phyloP scores from a whole-genome alignment of 2,113 vertebrate genomes.

The Protobothrops mucrosquamatus region DNA sequence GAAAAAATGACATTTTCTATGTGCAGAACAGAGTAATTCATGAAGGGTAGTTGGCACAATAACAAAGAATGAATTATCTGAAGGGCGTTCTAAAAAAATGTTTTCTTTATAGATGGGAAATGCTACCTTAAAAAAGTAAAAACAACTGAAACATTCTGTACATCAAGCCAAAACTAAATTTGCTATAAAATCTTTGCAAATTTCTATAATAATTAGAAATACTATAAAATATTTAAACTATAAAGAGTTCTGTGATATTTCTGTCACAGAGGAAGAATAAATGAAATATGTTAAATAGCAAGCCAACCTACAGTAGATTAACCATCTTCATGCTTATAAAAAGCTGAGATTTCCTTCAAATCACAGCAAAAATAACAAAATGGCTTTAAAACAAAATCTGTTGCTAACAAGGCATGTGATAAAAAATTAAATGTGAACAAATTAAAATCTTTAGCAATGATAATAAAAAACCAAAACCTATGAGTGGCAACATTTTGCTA shows the following conservation, averaged over 20 bases:
- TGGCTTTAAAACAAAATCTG: background rate
- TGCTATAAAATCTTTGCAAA: background rate
- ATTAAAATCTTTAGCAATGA: background rate
- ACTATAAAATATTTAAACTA: background rate
- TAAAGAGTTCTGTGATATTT: background rate
- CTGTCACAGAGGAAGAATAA: background rate
- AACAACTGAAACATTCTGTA: background rate
- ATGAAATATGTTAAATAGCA: background rate
- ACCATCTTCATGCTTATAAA: background rate
- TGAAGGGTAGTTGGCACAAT: background rate
- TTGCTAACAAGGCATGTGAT: background rate
- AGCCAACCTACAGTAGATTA: background rate
- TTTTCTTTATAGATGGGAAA: background rate
- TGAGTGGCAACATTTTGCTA: background rate
- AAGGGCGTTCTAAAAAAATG: background rate
- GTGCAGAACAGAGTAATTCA: background rate
- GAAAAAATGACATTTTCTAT: background rate
- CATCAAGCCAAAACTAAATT: background rate
- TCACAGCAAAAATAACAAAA: background rate
- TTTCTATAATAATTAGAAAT: background rate
- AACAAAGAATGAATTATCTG: background rate
- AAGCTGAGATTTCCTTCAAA: background rate
- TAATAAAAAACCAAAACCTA: background rate
- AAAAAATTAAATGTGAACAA: background rate
- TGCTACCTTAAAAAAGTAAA: background rate